Conservation (phyloP, 2,797 vertebrate species). For the Microchirus variegatus region DNA sequence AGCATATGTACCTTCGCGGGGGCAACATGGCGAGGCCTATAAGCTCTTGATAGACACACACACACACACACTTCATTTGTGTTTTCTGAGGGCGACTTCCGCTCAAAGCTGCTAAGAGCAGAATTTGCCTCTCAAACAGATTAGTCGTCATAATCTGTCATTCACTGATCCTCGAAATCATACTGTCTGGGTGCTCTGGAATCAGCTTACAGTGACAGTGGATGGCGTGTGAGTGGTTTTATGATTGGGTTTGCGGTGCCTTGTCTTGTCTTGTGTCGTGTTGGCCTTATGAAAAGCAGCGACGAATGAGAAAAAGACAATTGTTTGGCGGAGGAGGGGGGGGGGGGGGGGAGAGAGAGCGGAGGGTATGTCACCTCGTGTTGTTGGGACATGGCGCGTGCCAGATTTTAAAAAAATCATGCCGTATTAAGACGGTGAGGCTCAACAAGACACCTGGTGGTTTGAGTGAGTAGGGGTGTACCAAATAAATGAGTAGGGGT, state of each 20-base stretch:
- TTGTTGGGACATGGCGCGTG: neutral
- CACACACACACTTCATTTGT: slow-evolving; percentile 57
- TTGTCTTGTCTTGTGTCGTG: slow-evolving; percentile 18
- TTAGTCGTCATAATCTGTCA: slow-evolving; percentile 75
- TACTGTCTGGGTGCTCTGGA: slow-evolving; percentile 73
- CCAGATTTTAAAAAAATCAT: neutral
- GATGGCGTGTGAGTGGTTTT: slow-evolving; percentile 64
- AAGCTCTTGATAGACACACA: slow-evolving; percentile 58
- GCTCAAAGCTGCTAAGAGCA: slow-evolving; percentile 66
- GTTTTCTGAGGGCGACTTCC: slow-evolving; percentile 63
- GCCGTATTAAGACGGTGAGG: neutral
- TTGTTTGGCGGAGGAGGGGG: slow-evolving; percentile 43
- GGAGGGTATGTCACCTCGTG: slow-evolving; percentile 16
- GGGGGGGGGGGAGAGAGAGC: slow-evolving; percentile 26
- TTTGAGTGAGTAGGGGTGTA: too few relatives aligned
- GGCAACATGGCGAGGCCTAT: slow-evolving; percentile 18
- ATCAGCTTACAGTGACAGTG: slow-evolving; percentile 78
- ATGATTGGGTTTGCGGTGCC: slow-evolving; percentile 53
- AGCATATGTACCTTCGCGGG: slow-evolving; percentile 54
- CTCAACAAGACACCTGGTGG: too few relatives aligned
- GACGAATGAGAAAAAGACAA: slow-evolving; percentile 54
- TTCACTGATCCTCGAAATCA: slow-evolving; percentile 81
- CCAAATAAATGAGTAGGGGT: too few relatives aligned
- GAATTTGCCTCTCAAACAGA: slow-evolving; percentile 75
- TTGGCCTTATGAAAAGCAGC: slow-evolving; percentile 42